Evolutionary conservation across 1,140 invertebrate species (phyloP).

Genomic region (Caerostris extrusa): DNA sequence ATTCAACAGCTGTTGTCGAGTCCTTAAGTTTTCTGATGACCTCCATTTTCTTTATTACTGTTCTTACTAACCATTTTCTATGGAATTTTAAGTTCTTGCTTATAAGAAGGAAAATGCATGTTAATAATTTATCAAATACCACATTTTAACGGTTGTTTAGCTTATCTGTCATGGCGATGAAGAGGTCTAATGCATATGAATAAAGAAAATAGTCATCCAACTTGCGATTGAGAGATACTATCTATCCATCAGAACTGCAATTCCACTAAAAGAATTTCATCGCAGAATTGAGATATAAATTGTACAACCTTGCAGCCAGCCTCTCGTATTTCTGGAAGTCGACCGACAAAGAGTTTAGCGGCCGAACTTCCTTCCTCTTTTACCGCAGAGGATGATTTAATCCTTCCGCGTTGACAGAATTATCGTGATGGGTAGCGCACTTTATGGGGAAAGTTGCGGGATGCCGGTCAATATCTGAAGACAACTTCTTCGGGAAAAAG

Average conservation of each 20-base stretch:
- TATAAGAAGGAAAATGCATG: not conserved
- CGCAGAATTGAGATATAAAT: not conserved
- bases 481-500: not conserved
- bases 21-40: no score
- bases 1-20: no score
- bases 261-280: not conserved
- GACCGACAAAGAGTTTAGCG: not conserved
- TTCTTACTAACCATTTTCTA: not conserved
- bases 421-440: slow-evolving; percentile 3
- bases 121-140: not conserved
- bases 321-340: not conserved
- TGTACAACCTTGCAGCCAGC: not conserved
- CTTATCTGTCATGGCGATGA: not conserved
- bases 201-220: not conserved
- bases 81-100: not conserved
- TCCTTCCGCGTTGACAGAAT: slow-evolving; percentile 8
- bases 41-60: no score
- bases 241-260: not conserved
- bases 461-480: not conserved
- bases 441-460: not conserved
- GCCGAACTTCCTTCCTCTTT: not conserved
- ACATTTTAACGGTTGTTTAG: not conserved
- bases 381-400: not conserved
- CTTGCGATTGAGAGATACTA: not conserved
- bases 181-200: not conserved